Evolutionary conservation across 2,888 invertebrate genomes (phyloP).

Genomic region (Pyrocoelia pectoralis): DNA sequence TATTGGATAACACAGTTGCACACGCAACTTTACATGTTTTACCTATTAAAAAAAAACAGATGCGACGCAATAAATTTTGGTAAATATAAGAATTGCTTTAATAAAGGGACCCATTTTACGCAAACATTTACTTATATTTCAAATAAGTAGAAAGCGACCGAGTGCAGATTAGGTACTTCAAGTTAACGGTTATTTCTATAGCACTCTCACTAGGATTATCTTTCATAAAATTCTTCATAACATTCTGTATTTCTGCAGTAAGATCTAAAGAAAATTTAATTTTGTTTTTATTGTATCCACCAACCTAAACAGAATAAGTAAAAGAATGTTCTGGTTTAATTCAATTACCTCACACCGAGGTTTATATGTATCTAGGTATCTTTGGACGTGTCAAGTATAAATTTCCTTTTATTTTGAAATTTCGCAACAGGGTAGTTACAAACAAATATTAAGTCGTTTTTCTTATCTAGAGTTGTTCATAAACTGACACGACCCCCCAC

Average conservation of each 20-base stretch:
- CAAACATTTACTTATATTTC: conserved; percentile 24
- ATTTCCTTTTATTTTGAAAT: background rate
- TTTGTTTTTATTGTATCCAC: conserved; percentile 4
- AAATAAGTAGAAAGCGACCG: background rate
- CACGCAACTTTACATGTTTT: background rate
- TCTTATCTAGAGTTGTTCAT: background rate
- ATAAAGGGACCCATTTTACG: conserved; percentile 12
- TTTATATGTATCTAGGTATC: no score
- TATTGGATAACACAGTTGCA: background rate
- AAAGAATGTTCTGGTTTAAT: background rate
- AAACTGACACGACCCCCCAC: no score
- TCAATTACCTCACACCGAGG: background rate
- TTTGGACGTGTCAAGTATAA: background rate
- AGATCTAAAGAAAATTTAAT: conserved; percentile 11
- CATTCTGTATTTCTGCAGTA: background rate
- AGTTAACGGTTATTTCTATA: conserved; percentile 10
- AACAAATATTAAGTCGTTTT: background rate
- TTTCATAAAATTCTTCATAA: conserved; percentile 8
- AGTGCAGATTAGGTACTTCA: conserved; percentile 9
- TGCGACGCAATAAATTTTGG: background rate
- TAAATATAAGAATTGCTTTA: conserved; percentile 5
- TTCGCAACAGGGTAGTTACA: background rate
- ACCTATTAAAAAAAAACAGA: background rate
- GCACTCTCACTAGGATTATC: conserved; percentile 4
- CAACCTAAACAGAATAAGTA: background rate